Base-by-base conservation (phyloP, 2,113 vertebrate species). In the Chauna torquata region DNA sequence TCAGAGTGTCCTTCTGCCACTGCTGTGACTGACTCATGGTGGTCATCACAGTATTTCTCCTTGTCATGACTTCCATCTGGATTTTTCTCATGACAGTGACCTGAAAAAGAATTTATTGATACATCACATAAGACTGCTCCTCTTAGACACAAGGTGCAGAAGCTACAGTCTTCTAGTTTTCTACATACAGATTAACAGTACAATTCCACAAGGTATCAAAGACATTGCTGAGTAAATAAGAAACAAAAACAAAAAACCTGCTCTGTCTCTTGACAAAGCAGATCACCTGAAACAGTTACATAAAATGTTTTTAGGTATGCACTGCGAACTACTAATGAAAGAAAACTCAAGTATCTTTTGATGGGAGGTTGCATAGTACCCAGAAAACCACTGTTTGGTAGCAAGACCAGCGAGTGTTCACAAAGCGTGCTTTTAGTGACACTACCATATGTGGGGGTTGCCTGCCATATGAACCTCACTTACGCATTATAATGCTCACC, bases 41-140 rank as follows among this genome's bases (percentile, higher is more conserved):
- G 92, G 86, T 95, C 95, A 45, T 70, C 74, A 77, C 98, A 98
- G 88, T 98, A 98, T 83, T 98, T 98, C 94, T 98, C 96, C 86
- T 96, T 98, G 86, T 95, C 87, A 49, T 98, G 97, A 86, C 19
- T 97, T 82, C 42, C 94, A 93, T 97, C 97, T 91, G 91, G 68
- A 82, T 86, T 94, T 95, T 97, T 97, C 74, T 94, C 95, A 54
- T 98, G 98, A 97, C 98, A 98, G 89, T 98, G 88, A 75, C 97
- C 98, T 98, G 95, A 94, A 97, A 44, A 97, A 55, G 97, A 89
- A 94, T 87, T 95, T 70, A 96, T 28, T 79, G 50, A 96, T 13
- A 52, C 3, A 93, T 6, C 52, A 76, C 15, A 32, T 94, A 86
- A 92, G 76, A 64, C 47, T 2, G 1, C 20, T 94, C 57, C 81